These are phyloP conservation scores for Eilema caniola DNA, from an alignment of 2,888 invertebrate species.

Conservation along the genomic window DNA sequence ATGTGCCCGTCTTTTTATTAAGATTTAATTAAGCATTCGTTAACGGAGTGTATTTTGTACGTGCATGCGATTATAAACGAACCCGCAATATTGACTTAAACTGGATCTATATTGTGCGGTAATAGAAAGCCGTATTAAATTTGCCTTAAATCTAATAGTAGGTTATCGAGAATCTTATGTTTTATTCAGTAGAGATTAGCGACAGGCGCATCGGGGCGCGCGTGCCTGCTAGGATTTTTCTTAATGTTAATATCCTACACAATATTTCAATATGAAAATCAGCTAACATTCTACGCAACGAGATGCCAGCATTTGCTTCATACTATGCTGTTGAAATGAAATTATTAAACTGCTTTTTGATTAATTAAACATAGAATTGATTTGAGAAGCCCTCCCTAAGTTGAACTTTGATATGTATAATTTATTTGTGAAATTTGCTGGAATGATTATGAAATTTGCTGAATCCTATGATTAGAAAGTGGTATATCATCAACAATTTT, in stretches of 20 bases:
- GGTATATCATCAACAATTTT: background rate
- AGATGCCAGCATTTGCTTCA: constrained; percentile 37
- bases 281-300: constrained; percentile 52
- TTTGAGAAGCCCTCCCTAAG: constrained; percentile 54
- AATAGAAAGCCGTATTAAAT: constrained; percentile 80
- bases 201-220: constrained; percentile 62
- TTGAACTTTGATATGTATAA: constrained; percentile 42
- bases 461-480: background rate
- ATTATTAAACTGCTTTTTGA: constrained; percentile 65
- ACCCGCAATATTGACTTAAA: constrained; percentile 51
- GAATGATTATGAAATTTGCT: too few species aligned
- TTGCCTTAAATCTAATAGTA: constrained; percentile 80
- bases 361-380: constrained; percentile 67
- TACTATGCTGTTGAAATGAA: constrained; percentile 58
- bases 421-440: constrained; percentile 41
- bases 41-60: constrained; percentile 63
- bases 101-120: constrained; percentile 64
- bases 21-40: constrained; percentile 78
- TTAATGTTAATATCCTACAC: constrained; percentile 67
- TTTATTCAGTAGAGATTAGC: constrained; percentile 84
- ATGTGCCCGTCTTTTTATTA: constrained; percentile 68
- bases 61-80: constrained; percentile 68
- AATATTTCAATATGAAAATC: constrained; percentile 65
- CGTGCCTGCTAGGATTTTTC: constrained; percentile 73
- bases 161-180: constrained; percentile 83